phyloP scores from a whole-genome alignment of 2,113 vertebrate species.

The Sceloporus tristichus region DNA sequence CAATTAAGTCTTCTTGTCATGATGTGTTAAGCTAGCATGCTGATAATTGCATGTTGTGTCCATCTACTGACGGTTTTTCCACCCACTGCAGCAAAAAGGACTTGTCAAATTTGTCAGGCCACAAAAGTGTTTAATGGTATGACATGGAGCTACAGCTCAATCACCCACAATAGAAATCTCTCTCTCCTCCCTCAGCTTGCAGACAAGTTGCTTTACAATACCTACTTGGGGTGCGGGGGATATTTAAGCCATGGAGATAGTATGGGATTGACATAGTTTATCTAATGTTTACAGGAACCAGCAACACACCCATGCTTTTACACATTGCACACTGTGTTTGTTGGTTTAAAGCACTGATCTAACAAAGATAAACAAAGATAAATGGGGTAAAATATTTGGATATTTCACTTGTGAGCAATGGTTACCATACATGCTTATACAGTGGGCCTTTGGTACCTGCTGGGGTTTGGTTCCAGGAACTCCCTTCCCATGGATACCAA shows the following conservation, averaged over 20 bases:
- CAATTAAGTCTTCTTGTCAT: constrained; percentile 72
- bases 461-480: no score
- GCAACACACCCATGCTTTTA: neutral
- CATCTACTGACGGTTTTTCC: constrained; percentile 50
- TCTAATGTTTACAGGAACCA: neutral
- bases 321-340: neutral
- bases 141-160: neutral
- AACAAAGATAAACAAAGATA: neutral
- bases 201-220: neutral
- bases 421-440: neutral
- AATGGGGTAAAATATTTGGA: no score
- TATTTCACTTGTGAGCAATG: neutral
- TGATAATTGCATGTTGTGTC: constrained; percentile 66
- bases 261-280: no score
- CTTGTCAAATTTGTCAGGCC: constrained; percentile 31
- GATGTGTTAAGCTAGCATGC: constrained; percentile 56
- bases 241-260: neutral
- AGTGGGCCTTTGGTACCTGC: no score
- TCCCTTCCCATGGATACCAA: no score
- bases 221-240: neutral
- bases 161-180: neutral
- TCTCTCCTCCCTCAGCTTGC: neutral
- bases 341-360: neutral
- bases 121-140: neutral
- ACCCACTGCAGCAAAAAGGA: constrained; percentile 21